A percentile compares a stretch with the other conserved stretches of the same genome.
These are phyloP conservation scores for Accipiter cooperii DNA, from an alignment of 2,113 vertebrate genomes.

Conservation along the genomic window DNA sequence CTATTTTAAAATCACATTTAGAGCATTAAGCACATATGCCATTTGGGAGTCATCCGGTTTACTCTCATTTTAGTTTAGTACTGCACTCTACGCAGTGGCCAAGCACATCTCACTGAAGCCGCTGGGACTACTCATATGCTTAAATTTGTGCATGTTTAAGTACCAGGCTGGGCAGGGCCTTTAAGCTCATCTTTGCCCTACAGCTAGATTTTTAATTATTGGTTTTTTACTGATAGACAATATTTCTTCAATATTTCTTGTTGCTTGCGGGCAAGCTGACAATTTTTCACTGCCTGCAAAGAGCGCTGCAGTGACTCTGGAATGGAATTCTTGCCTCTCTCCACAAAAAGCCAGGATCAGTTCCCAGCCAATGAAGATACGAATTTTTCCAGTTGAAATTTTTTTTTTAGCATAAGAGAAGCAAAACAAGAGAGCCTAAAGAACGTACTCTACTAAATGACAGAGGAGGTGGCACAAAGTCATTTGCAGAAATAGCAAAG, in stretches of 20 bases:
- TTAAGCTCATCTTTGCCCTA: background rate
- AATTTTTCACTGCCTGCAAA: background rate
- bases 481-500: background rate
- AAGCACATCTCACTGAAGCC: background rate
- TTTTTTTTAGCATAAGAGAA: background rate
- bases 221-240: background rate
- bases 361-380: background rate
- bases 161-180: background rate
- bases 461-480: background rate
- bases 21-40: background rate
- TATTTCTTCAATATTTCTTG: background rate
- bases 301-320: background rate
- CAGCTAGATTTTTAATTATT: background rate
- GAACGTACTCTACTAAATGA: background rate
- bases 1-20: constrained; percentile 2
- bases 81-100: background rate
- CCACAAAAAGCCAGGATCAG: background rate
- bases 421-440: background rate
- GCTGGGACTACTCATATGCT: background rate
- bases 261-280: background rate
- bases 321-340: constrained; percentile 8
- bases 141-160: background rate
- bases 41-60: background rate
- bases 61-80: background rate
- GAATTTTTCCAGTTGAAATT: background rate